Evolutionary conservation across 1,140 invertebrate genomes (phyloP), one percentile per base, ranked within the genome.

Genomic region (Drosophila bocki): DNA sequence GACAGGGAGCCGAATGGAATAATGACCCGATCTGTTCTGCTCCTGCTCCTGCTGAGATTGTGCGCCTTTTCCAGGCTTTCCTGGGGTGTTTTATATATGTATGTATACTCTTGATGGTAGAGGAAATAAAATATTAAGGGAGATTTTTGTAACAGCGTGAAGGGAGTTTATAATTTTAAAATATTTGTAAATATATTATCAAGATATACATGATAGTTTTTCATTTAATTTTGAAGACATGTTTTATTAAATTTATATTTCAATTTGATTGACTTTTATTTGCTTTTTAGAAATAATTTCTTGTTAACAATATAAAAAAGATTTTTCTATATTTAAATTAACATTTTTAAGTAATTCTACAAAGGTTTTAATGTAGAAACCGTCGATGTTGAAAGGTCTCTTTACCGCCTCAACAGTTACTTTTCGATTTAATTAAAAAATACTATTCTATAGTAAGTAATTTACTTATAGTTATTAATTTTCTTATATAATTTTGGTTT

Each of bases 21-120:
- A 70, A 62, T 35, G 63, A 70, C 72, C 53, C 39, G 69, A 76
- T 54, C 64, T 57, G 70, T 63, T 57, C 63, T 48, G 78, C 44
- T 59, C 48, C 65, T 74, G 64, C 47, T 60, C 26, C 56, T 56
- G 76, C 56, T 57, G 77, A 69, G 37, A 70, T 68, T 69, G 33
- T 32, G 37, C 39, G 15, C 56, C 44, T 37, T 78, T 61, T 50
- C 44, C 44, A 50, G 42, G 19, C n/a, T 29, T 63, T 33, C 26
- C 32, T 70, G 64, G 39, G 48, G 19, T 67, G 29, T 53, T 11
- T 26, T 58, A 2, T 9, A 13, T 59, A 72, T 12, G 60, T 8
- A 13, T 29, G 60, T 8, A 13, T 29, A 29, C 26, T 6, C 26
- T 29, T 29, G 26, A 6, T 29, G 26, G 3, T 3, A 3, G 7